Evolutionary conservation across 2,113 vertebrate species (phyloP).

Genomic region (Mionectes macconnelli): DNA sequence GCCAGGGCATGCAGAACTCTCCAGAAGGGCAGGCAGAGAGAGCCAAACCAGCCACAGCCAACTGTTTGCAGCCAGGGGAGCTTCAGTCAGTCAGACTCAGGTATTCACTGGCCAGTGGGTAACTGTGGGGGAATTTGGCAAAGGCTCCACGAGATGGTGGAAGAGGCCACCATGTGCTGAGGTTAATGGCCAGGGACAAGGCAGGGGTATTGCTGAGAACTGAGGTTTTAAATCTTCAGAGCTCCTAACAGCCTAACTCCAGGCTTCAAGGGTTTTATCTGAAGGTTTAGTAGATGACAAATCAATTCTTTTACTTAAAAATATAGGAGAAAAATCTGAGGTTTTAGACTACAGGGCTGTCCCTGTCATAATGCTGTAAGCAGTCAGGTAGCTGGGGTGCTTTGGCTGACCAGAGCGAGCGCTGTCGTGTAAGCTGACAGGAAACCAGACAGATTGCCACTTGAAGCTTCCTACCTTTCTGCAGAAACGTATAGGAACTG

Average conservation of each 20-base stretch:
- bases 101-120: rapidly evolving
- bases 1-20: background rate
- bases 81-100: rapidly evolving
- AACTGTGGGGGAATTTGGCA: rapidly evolving
- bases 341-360: background rate
- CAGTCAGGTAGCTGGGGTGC: background rate
- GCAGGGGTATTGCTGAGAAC: rapidly evolving
- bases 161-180: rapidly evolving
- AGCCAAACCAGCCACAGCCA: rapidly evolving
- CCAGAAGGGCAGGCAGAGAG: background rate
- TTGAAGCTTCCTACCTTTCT: background rate
- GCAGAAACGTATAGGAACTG: background rate
- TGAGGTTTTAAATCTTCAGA: background rate
- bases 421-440: background rate
- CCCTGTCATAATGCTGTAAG: background rate
- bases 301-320: background rate
- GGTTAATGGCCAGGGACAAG: rapidly evolving
- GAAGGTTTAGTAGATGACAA: background rate
- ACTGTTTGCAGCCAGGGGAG: rapidly evolving
- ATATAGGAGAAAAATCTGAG: background rate
- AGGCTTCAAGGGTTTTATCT: background rate
- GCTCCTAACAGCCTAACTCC: no score
- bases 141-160: rapidly evolving
- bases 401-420: background rate
- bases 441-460: background rate